Percentiles rank a stretch among this genome's conserved stretches.
Evolutionary conservation across 2,797 vertebrate species (phyloP).

Genomic region (Spea hammondii): DNA sequence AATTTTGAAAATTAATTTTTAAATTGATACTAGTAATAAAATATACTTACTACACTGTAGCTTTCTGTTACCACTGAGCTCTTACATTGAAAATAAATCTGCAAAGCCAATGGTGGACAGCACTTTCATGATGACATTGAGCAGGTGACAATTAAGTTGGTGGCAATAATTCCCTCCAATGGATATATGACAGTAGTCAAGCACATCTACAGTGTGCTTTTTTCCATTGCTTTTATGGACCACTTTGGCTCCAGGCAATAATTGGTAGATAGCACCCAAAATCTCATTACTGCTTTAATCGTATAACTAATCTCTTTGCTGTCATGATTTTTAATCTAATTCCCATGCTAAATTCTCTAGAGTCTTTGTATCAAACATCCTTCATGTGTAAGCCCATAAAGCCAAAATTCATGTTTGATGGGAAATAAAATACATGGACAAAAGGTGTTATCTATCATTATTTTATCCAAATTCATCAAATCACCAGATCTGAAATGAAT

Average conservation of each 20-base stretch:
- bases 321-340: constrained; percentile 42
- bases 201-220: constrained; percentile 10
- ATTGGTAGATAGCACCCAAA: constrained; percentile 35
- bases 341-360: constrained; percentile 19
- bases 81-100: not conserved
- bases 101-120: not conserved
- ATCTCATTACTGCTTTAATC: constrained; percentile 47
- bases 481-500: not conserved
- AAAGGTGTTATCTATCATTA: not conserved
- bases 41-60: too few relatives aligned
- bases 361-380: constrained; percentile 6
- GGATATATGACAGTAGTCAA: constrained; percentile 1
- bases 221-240: constrained; percentile 24
- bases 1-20: too few relatives aligned
- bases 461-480: not conserved
- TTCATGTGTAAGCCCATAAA: constrained; percentile 1
- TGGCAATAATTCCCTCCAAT: constrained; percentile 5
- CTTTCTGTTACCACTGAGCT: not conserved
- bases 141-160: not conserved
- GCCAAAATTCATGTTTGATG: not conserved
- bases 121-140: constrained; percentile 2
- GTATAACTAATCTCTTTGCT: constrained; percentile 38
- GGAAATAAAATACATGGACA: constrained; percentile 1
- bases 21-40: too few relatives aligned
- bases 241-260: constrained; percentile 36